A percentile compares a stretch with the other conserved stretches of the same genome.
These are phyloP conservation scores for Drosophila saltans DNA, from an alignment of 1,140 invertebrate species.

Conservation along the genomic window DNA sequence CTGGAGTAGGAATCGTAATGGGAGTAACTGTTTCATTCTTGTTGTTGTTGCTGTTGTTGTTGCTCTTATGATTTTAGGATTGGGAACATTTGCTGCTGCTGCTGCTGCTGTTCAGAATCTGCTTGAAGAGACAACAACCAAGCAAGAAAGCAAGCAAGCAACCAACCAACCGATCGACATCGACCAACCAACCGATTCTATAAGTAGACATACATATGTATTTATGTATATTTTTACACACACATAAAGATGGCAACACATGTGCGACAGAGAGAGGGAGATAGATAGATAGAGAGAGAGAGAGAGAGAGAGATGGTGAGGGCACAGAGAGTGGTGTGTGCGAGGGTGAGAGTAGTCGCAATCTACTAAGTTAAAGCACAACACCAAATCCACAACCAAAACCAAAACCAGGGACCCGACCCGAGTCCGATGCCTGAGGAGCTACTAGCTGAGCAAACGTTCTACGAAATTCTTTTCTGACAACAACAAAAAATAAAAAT, in stretches of 20 bases:
- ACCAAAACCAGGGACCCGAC: slow-evolving; percentile 20
- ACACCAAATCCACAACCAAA: slow-evolving; percentile 4
- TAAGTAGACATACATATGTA: slow-evolving; percentile 72
- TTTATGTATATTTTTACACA: slow-evolving; percentile 64
- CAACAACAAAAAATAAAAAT: neutral
- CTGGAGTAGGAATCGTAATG: slow-evolving; percentile 57
- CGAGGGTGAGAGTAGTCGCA: slow-evolving; percentile 45
- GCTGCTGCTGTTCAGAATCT: neutral
- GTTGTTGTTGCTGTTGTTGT: slow-evolving; percentile 30
- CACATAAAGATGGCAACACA: slow-evolving; percentile 50
- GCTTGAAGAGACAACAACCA: neutral
- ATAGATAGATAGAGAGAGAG: slow-evolving; percentile 33
- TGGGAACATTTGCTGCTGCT: slow-evolving; percentile 29
- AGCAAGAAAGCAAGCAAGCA: too few species aligned
- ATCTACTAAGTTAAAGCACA: slow-evolving; percentile 79
- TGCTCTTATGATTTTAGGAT: slow-evolving; percentile 33
- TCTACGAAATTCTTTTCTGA: slow-evolving; percentile 17
- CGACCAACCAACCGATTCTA: slow-evolving; percentile 60
- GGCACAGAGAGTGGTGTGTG: slow-evolving; percentile 30
- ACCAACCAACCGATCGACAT: neutral
- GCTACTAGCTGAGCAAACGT: slow-evolving; percentile 19
- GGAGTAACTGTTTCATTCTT: slow-evolving; percentile 45
- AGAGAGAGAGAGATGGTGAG: slow-evolving; percentile 40
- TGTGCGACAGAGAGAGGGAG: slow-evolving; percentile 49
- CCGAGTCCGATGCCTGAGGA: slow-evolving; percentile 17